These are phyloP conservation scores for Pseudoatta argentina DNA, from an alignment of 1,140 invertebrate species.

Conservation along the genomic window DNA sequence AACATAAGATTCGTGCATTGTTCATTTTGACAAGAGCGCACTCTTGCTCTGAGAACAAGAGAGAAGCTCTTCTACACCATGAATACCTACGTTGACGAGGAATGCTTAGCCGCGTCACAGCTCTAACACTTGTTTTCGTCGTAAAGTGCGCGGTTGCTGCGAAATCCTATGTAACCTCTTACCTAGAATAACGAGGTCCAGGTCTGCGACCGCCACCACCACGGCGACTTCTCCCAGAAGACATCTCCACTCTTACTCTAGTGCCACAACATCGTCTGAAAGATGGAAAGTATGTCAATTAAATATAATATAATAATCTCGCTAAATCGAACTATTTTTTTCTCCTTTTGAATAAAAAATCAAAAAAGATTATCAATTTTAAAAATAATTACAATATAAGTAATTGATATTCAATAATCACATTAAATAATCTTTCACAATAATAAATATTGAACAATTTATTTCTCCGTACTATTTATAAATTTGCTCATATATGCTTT, in stretches of 20 bases:
- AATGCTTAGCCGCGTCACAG: constrained; percentile 73
- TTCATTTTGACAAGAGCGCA: constrained; percentile 44
- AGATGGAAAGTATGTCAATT: constrained; percentile 62
- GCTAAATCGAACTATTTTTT: not conserved
- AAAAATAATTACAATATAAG: no score
- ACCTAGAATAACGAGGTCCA: constrained; percentile 87
- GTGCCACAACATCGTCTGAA: constrained; percentile 93
- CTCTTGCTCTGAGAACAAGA: not conserved
- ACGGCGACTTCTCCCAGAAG: constrained; percentile 92
- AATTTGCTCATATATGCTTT: no score
- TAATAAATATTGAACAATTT: no score
- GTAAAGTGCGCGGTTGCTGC: constrained; percentile 66
- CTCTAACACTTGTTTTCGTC: constrained; percentile 71
- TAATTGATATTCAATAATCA: no score
- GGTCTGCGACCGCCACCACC: constrained; percentile 88
- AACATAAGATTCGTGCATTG: constrained; percentile 60
- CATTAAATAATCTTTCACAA: no score
- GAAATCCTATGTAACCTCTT: constrained; percentile 67
- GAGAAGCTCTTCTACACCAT: constrained; percentile 67
- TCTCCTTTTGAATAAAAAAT: not conserved
- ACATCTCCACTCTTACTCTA: constrained; percentile 95
- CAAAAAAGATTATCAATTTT: no score
- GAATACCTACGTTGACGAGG: constrained; percentile 79
- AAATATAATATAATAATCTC: constrained; percentile 1
- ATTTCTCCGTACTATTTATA: no score